Evolutionary conservation across 2,113 vertebrate genomes (phyloP).

Genomic region (Rhombomys opimus): DNA sequence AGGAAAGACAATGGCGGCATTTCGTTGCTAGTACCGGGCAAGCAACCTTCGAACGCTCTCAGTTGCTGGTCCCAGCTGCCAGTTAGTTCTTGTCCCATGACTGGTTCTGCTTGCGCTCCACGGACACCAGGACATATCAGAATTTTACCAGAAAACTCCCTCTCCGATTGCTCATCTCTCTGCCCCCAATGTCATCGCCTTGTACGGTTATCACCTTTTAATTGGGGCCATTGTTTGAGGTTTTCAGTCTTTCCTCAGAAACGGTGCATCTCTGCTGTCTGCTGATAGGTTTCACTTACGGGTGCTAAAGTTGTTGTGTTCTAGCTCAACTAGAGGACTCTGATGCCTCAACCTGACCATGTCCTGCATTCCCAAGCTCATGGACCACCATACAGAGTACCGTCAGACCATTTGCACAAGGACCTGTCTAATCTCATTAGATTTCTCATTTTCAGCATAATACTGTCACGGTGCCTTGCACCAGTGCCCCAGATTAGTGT

Average conservation of each 20-base stretch:
- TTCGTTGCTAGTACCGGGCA: background rate
- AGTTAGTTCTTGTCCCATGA: background rate
- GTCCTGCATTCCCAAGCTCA: conserved; percentile 33
- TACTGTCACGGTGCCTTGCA: conserved; percentile 85
- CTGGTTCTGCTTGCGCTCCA: background rate
- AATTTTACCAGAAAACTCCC: conserved; percentile 11
- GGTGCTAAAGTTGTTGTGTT: background rate
- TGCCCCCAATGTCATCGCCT: background rate
- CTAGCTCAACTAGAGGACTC: conserved; percentile 10
- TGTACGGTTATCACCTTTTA: background rate
- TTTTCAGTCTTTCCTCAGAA: conserved; percentile 18
- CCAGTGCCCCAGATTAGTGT: conserved; percentile 87
- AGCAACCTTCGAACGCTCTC: conserved; percentile 53
- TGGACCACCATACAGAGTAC: conserved; percentile 63
- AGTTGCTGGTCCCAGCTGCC: background rate
- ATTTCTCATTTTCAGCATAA: conserved; percentile 88
- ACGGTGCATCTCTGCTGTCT: background rate
- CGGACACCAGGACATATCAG: background rate
- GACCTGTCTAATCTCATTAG: conserved; percentile 87
- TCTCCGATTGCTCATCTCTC: background rate
- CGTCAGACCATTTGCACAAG: conserved; percentile 69
- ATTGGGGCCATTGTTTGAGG: background rate
- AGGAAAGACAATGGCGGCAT: background rate
- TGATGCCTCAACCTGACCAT: background rate
- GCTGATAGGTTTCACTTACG: background rate